These are phyloP conservation scores for Himalopsyche anomala DNA, from an alignment of 2,888 invertebrate genomes.

Conservation along the genomic window DNA sequence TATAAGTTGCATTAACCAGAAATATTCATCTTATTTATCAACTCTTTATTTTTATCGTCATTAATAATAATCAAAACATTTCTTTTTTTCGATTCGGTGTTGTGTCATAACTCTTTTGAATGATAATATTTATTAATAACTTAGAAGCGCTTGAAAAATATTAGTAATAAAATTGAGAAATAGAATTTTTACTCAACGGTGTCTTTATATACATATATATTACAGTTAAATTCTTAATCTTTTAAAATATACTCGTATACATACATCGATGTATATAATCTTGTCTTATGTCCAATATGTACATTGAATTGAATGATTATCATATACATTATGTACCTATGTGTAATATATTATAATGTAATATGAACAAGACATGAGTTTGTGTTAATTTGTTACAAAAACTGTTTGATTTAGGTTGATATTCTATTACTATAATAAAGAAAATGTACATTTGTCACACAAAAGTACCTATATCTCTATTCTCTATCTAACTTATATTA, in stretches of 20 bases:
- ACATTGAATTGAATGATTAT: conserved; percentile 19
- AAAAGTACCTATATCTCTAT: conserved; percentile 45
- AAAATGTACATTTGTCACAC: conserved; percentile 33
- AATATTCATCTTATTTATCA: conserved; percentile 4
- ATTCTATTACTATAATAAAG: conserved; percentile 34
- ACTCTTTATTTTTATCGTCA: neutral
- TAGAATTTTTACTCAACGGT: conserved; percentile 29
- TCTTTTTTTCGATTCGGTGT: conserved; percentile 12
- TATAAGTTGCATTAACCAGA: neutral
- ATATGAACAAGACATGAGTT: conserved; percentile 38
- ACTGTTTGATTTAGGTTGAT: neutral
- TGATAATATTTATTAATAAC: conserved; percentile 27
- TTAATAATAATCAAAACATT: neutral
- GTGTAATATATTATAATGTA: conserved; percentile 9
- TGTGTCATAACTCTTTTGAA: conserved; percentile 38
- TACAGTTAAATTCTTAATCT: conserved; percentile 5
- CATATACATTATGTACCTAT: neutral
- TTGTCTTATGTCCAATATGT: conserved; percentile 20
- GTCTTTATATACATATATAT: neutral
- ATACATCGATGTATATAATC: conserved; percentile 20
- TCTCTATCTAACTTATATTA: conserved; percentile 32
- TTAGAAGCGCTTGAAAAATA: conserved; percentile 28
- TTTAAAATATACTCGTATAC: neutral
- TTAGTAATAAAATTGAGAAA: conserved; percentile 23
- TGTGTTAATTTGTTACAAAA: neutral